These are phyloP conservation scores for Rhineura floridana DNA, from an alignment of 2,113 vertebrate species.

Conservation along the genomic window DNA sequence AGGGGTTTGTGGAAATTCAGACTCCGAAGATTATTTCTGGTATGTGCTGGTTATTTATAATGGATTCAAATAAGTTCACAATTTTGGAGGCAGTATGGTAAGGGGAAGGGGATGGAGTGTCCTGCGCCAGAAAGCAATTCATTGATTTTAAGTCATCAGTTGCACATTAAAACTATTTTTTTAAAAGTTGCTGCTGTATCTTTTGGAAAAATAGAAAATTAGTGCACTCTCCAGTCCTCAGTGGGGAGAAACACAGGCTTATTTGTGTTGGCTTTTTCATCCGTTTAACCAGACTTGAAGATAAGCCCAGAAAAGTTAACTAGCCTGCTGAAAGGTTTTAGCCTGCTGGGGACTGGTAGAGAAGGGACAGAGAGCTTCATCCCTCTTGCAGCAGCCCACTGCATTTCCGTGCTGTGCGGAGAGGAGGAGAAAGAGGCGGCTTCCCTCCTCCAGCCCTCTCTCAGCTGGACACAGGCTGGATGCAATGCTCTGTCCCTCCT, in stretches of 20 bases:
- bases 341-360: not conserved
- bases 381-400: not conserved
- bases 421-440: too few species aligned
- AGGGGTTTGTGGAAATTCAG: slow-evolving; percentile 97
- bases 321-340: not conserved
- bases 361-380: not conserved
- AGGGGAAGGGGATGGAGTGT: not conserved
- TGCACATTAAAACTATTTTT: not conserved
- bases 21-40: slow-evolving; percentile 99
- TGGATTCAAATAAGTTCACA: not conserved
- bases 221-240: not conserved
- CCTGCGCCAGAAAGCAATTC: not conserved
- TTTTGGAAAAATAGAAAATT: not conserved
- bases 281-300: not conserved
- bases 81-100: not conserved
- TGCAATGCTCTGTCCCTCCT: not conserved
- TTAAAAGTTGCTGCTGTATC: not conserved
- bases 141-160: not conserved
- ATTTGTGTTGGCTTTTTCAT: not conserved
- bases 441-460: too few species aligned
- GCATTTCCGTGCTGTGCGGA: not conserved
- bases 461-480: not conserved
- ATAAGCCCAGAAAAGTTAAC: not conserved
- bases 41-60: slow-evolving; percentile 59
- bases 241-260: not conserved